phyloP scores from a whole-genome alignment of 2,797 vertebrate species.

The Rhinophrynus dorsalis region DNA sequence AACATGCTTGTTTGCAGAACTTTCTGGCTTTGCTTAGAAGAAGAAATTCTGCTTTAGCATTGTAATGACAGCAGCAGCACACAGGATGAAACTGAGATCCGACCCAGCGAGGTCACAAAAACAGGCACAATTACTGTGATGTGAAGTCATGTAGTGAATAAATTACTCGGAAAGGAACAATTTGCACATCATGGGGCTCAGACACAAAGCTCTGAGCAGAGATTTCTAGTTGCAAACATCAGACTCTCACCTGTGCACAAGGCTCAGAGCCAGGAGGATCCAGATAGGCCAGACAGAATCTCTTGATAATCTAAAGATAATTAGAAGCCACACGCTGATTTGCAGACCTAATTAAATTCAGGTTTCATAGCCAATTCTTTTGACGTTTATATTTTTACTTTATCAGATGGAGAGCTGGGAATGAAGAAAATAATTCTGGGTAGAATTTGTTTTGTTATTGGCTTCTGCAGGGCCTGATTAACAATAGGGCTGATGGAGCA shows the following conservation, averaged over 20 bases:
- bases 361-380: slow-evolving; percentile 14
- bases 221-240: slow-evolving; percentile 6
- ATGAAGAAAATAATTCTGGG: too few species aligned
- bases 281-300: neutral
- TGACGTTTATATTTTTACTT: neutral
- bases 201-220: neutral
- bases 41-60: neutral
- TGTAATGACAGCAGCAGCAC: neutral
- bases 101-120: slow-evolving; percentile 5
- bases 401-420: too few species aligned
- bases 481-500: too few species aligned
- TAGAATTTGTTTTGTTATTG: too few species aligned
- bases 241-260: slow-evolving; percentile 14
- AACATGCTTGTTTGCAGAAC: neutral
- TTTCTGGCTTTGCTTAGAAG: neutral
- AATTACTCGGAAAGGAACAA: neutral
- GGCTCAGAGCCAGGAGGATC: neutral
- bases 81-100: slow-evolving; percentile 1
- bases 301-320: slow-evolving; percentile 25
- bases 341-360: slow-evolving; percentile 34
- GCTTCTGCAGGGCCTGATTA: too few species aligned
- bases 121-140: slow-evolving; percentile 18
- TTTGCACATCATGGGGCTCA: slow-evolving; percentile 2
- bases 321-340: slow-evolving; percentile 22
- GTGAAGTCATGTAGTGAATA: slow-evolving; percentile 6